Evolutionary conservation across 2,888 invertebrate genomes (phyloP).

Genomic region (Eupithecia subfuscata): DNA sequence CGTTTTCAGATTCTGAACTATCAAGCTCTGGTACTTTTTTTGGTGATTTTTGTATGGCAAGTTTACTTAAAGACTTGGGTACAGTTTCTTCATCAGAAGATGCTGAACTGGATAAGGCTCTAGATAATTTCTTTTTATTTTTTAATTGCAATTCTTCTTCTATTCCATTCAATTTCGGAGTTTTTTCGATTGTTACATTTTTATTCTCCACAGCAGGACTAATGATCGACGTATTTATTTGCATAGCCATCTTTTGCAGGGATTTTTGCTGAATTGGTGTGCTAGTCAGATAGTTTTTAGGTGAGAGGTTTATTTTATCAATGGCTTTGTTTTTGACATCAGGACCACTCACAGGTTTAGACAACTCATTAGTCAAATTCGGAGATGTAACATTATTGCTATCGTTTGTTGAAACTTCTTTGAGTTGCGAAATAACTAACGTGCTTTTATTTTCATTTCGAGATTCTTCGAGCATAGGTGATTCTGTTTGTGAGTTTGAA

Average conservation of each 20-base stretch:
- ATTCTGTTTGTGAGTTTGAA: slow-evolving; percentile 46
- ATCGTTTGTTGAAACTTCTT: slow-evolving; percentile 60
- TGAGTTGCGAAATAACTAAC: slow-evolving; percentile 67
- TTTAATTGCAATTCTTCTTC: slow-evolving; percentile 39
- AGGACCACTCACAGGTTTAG: slow-evolving; percentile 56
- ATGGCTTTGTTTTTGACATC: slow-evolving; percentile 51
- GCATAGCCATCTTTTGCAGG: slow-evolving; percentile 56
- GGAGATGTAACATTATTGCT: slow-evolving; percentile 53
- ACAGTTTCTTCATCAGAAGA: slow-evolving; percentile 18
- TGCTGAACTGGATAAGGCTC: neutral
- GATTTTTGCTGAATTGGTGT: slow-evolving; percentile 72
- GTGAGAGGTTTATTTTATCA: slow-evolving; percentile 57
- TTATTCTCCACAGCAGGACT: slow-evolving; percentile 49
- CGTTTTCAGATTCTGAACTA: slow-evolving; percentile 13
- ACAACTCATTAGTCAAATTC: slow-evolving; percentile 51
- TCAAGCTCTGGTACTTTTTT: slow-evolving; percentile 12
- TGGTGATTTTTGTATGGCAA: slow-evolving; percentile 13
- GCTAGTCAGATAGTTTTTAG: slow-evolving; percentile 63
- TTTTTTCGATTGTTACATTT: slow-evolving; percentile 39
- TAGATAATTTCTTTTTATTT: slow-evolving; percentile 29
- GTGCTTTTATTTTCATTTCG: slow-evolving; percentile 66
- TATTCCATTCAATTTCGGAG: slow-evolving; percentile 35
- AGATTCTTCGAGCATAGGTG: slow-evolving; percentile 52
- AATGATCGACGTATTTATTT: slow-evolving; percentile 67
- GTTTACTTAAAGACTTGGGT: slow-evolving; percentile 10